Percentiles rank a stretch among this genome's conserved stretches.
Conservation (phyloP, 2,888 invertebrate genomes). For the Rotaria macrura region DNA sequence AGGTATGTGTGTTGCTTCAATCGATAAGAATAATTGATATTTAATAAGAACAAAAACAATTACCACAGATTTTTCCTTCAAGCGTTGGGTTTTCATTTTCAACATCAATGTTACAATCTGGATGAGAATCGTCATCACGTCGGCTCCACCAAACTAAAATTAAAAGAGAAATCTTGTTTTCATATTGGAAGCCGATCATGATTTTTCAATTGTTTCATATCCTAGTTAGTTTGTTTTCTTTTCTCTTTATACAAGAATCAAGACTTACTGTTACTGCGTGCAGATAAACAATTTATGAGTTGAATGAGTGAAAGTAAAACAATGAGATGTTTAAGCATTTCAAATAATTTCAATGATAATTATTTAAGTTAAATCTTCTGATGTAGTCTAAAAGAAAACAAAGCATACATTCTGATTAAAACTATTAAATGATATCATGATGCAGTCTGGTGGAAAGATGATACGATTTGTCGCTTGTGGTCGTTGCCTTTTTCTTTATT, state of each 20-base stretch:
- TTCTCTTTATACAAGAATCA: neutral
- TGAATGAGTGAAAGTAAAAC: neutral
- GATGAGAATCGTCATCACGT: neutral
- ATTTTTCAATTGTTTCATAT: too few species aligned
- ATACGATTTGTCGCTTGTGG: neutral
- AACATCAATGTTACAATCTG: neutral
- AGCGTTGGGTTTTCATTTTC: neutral
- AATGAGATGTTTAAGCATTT: neutral
- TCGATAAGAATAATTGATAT: neutral
- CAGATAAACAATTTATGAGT: neutral
- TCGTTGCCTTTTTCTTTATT: neutral
- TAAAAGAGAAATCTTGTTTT: neutral
- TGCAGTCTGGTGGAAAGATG: neutral
- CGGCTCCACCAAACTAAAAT: constrained; percentile 14
- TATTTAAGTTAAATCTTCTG: neutral
- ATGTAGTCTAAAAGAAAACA: neutral
- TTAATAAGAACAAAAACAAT: neutral
- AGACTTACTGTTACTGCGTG: neutral
- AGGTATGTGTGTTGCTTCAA: too few species aligned
- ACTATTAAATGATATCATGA: neutral
- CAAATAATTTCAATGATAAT: too few species aligned
- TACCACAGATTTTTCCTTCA: constrained; percentile 11
- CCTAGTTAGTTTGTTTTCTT: too few species aligned
- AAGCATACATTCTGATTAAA: neutral
- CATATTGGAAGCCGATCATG: too few species aligned